Percentiles rank a stretch among this genome's conserved stretches.
Evolutionary conservation across 2,888 invertebrate genomes (phyloP).

Genomic region (Drosophila demipolita): DNA sequence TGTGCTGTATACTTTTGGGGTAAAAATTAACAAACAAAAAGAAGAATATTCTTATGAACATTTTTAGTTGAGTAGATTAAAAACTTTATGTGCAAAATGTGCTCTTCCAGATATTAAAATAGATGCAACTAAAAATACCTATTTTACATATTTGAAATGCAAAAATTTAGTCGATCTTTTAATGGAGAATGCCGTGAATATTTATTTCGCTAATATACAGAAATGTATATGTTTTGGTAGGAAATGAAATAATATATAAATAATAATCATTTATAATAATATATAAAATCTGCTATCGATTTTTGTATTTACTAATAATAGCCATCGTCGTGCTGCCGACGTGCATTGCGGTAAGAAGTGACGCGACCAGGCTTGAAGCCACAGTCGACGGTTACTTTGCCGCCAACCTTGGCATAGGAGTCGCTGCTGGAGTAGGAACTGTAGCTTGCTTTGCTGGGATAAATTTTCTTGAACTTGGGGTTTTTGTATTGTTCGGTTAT

Average conservation of each 20-base stretch:
- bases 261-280: too few relatives aligned
- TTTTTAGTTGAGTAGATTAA: not conserved
- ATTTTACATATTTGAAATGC: not conserved
- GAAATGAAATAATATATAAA: too few relatives aligned
- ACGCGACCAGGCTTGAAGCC: conserved; percentile 80
- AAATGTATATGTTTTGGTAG: not conserved
- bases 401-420: conserved; percentile 51
- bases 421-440: conserved; percentile 31
- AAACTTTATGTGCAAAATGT: conserved; percentile 5
- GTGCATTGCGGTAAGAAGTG: conserved; percentile 61
- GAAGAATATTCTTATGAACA: conserved; percentile 2
- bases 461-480: conserved; percentile 73
- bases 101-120: not conserved
- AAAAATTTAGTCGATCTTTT: not conserved
- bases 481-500: conserved; percentile 83
- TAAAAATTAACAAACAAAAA: conserved; percentile 9
- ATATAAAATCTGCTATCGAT: too few relatives aligned
- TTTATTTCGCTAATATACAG: not conserved
- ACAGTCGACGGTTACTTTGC: conserved; percentile 71
- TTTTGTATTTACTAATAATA: conserved; percentile 39
- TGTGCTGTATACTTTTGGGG: conserved; percentile 52
- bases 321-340: conserved; percentile 52
- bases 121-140: not conserved
- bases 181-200: not conserved
- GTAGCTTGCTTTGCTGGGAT: conserved; percentile 31